phyloP scores from a whole-genome alignment of 1,140 invertebrate genomes.

The Drosophila funebris region DNA sequence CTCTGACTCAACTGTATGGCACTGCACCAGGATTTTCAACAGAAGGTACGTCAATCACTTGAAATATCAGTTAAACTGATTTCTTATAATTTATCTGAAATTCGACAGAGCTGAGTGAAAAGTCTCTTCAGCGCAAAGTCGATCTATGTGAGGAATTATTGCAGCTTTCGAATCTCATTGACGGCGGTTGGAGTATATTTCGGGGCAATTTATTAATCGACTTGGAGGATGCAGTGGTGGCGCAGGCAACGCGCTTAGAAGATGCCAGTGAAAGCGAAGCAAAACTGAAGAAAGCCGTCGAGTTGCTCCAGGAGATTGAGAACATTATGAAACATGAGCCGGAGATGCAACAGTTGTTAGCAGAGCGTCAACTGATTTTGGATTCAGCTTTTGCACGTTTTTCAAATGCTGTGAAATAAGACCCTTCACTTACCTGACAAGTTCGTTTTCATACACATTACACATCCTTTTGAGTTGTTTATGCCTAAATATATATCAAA shows the following conservation, averaged over 20 bases:
- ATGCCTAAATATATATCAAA: neutral
- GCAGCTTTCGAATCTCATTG: constrained; percentile 86
- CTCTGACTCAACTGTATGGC: constrained; percentile 88
- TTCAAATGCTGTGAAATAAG: neutral
- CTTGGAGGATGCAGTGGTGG: constrained; percentile 86
- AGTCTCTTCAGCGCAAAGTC: constrained; percentile 86
- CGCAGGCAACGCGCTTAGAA: constrained; percentile 84
- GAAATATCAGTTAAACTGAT: neutral
- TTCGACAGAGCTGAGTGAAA: constrained; percentile 85
- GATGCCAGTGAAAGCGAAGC: constrained; percentile 33
- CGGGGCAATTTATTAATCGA: constrained; percentile 87
- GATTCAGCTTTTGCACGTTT: constrained; percentile 44
- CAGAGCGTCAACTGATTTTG: constrained; percentile 41
- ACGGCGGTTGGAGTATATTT: constrained; percentile 87
- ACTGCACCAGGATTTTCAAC: constrained; percentile 85
- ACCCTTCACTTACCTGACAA: neutral
- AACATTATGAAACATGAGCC: constrained; percentile 67
- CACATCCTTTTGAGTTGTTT: neutral
- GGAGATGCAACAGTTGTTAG: constrained; percentile 56
- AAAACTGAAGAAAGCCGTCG: constrained; percentile 44
- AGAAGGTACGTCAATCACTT: constrained; percentile 82
- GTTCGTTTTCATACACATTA: neutral
- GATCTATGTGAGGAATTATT: constrained; percentile 88
- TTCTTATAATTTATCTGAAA: neutral
- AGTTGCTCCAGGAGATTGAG: constrained; percentile 44